Conservation (phyloP, 2,113 vertebrate genomes). For the Hippotragus niger region DNA sequence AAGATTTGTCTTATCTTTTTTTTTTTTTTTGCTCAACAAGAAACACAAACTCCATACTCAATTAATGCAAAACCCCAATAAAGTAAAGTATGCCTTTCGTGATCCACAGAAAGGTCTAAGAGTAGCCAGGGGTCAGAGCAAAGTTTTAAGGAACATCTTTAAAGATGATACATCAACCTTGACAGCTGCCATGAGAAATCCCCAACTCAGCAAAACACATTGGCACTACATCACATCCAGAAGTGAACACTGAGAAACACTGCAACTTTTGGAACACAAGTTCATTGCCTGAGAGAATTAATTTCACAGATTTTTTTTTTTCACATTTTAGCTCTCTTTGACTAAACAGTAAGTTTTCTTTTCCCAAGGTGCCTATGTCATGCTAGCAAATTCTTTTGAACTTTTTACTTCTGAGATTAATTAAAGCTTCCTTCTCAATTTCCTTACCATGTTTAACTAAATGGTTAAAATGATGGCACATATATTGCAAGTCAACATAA, state of each 20-base stretch:
- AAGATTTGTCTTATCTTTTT: not conserved
- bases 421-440: conserved; percentile 19
- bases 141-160: conserved; percentile 25
- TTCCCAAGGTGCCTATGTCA: not conserved
- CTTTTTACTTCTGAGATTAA: conserved; percentile 15
- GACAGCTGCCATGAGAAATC: conserved; percentile 18
- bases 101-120: not conserved
- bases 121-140: not conserved
- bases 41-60: not conserved
- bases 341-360: not conserved
- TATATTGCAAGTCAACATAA: conserved; percentile 31
- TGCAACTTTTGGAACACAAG: not conserved
- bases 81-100: not conserved
- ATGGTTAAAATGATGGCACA: conserved; percentile 19
- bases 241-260: not conserved
- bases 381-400: not conserved
- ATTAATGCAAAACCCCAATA: not conserved
- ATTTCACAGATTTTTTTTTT: not conserved
- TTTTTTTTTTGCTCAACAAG: not conserved
- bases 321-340: not conserved
- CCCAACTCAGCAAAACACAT: conserved; percentile 34
- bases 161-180: conserved; percentile 55
- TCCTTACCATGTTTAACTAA: not conserved
- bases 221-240: not conserved
- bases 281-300: not conserved